Conservation (phyloP, 2,888 invertebrate genomes). For the Metalampra italica region DNA sequence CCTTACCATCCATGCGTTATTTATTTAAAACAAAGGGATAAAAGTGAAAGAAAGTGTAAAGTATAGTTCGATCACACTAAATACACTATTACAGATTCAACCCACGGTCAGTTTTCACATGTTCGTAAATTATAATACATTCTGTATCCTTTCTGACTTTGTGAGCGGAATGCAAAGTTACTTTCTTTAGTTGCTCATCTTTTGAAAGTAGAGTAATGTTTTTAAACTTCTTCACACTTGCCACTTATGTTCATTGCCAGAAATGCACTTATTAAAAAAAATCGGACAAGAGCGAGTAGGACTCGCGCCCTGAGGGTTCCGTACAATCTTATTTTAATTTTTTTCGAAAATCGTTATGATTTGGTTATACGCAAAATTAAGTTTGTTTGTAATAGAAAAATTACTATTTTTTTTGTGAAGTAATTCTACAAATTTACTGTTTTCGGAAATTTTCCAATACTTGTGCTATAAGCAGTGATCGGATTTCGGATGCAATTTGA, state of each 20-base stretch:
- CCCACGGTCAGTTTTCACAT: constrained; percentile 58
- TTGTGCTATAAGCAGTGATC: no score
- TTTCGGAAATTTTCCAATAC: no score
- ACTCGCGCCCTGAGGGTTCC: no score
- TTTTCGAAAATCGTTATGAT: no score
- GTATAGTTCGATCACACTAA: constrained; percentile 16
- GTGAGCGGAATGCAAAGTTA: constrained; percentile 44
- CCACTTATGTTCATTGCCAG: not conserved
- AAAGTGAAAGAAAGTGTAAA: constrained; percentile 31
- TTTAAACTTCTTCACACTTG: not conserved
- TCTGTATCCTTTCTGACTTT: constrained; percentile 39
- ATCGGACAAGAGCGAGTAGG: no score
- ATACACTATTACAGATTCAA: constrained; percentile 42
- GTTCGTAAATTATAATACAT: constrained; percentile 55
- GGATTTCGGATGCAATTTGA: no score
- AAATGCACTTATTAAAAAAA: constrained; percentile 6
- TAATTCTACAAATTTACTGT: no score
- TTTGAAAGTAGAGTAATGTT: constrained; percentile 31
- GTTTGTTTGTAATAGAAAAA: no score
- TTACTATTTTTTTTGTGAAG: no score
- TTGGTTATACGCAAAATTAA: no score
- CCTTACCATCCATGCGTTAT: no score
- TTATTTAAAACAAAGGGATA: constrained; percentile 1
- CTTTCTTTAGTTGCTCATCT: constrained; percentile 44
- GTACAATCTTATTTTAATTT: no score